Evolutionary conservation across 1,140 invertebrate genomes (phyloP).

Genomic region (Nymphalis io): DNA sequence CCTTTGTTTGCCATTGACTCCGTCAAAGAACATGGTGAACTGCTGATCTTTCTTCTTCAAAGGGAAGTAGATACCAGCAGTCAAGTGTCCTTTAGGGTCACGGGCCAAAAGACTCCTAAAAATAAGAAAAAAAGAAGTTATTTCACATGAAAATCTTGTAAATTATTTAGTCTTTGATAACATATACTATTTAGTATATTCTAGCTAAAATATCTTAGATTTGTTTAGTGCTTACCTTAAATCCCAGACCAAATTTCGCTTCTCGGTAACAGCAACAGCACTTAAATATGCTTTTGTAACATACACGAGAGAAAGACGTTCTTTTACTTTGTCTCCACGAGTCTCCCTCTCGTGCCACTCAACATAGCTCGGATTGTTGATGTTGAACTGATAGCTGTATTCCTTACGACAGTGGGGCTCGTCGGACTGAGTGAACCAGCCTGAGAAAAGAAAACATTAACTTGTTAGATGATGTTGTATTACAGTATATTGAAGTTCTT

Average conservation of each 20-base stretch:
- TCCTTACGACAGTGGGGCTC: conserved; percentile 88
- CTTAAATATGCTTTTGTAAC: conserved; percentile 89
- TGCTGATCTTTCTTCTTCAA: conserved; percentile 82
- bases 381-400: conserved; percentile 88
- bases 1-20: conserved; percentile 84
- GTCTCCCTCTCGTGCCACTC: conserved; percentile 90
- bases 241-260: conserved; percentile 93
- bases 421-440: conserved; percentile 91
- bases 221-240: conserved; percentile 82
- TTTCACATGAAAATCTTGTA: not conserved
- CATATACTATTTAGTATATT: no score
- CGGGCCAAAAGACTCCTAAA: conserved; percentile 89
- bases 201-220: no score
- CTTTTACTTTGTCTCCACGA: conserved; percentile 82
- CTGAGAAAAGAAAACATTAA: conserved; percentile 58
- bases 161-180: no score
- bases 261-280: conserved; percentile 91
- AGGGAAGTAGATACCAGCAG: conserved; percentile 92
- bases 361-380: conserved; percentile 87
- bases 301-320: conserved; percentile 88
- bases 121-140: conserved; percentile 21
- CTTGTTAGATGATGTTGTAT: conserved; percentile 4
- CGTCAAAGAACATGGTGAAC: conserved; percentile 91
- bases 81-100: conserved; percentile 89
- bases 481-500: not conserved